Evolutionary conservation across 2,888 invertebrate genomes (phyloP), one percentile per base, ranked within the genome.

Genomic region (Dicranocentrus wangi): DNA sequence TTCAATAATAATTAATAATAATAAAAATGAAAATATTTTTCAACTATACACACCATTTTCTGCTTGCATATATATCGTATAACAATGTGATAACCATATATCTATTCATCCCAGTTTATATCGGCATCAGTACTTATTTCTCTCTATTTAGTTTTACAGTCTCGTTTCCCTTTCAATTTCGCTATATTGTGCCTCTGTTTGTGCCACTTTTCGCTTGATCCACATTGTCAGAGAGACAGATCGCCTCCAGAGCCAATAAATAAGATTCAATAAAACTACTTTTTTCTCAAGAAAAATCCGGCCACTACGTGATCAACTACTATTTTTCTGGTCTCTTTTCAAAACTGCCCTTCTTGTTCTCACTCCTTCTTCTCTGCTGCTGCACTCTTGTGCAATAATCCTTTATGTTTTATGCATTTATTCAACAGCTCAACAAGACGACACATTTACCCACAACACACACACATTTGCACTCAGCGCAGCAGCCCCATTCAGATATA

Each of bases 401-500:
- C 28, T 17, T 61, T 32, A 61, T 61, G n/a, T 61, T 17, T 28
- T 28, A 32, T 61, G 28, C 32, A 61, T 61, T 61, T 61, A 61
- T 61, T 28, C 32, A 27, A 2, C 19, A 19, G 19, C 19, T 39
- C 13, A 13, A 39, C 7, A 39, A 39, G 5, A 39, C 13, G 13
- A 39, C 5, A 39, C 5, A 13, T 39, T 39, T 39, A 39, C 39
- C 39, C 39, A 39, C 13, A 39, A 39, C 39, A 39, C 5, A 8
- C 39, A n/a, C 39, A 13, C 5, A 13, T 39, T 8, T 39, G 39
- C 39, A 39, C 7, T 13, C 13, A 13, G 7, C 13, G 39, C 39
- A 8, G 39, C 39, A 39, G 39, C n/a, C n/a, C n/a, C n/a, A 32
- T 7, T 7, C 32, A 32, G 32, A 10, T 15, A 47, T 32, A 32